Evolutionary conservation across 2,113 vertebrate species (phyloP), one percentile per base, ranked within the genome.

Genomic region (Emberiza fucata): DNA sequence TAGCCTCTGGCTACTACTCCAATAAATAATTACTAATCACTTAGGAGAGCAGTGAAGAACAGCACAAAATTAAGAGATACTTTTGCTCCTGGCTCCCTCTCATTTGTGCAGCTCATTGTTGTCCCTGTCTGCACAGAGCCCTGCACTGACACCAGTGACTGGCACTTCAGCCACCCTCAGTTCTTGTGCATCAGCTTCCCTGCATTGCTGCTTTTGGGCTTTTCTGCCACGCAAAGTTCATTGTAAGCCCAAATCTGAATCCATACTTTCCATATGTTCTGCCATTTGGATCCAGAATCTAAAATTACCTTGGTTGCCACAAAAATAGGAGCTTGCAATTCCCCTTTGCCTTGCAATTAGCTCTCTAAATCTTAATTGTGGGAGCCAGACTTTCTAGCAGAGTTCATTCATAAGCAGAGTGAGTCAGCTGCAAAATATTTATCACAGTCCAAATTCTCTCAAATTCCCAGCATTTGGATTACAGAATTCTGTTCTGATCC

Each of bases 361-460:
- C 76, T 93, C 72, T 94, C 68, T 59, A 93, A 94, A 95, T 92
- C 88, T 92, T 92, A 84, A 88, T 60, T 83, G 64, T 71, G 51
- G 80, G 80, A 93, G 94, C 91, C 96, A 96, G 91, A 94, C 93
- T 96, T 93, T 96, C 66, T 82, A 92, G 71, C 8, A 0, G 70
- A 94, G 85, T 70, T 94, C 94, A 93, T 93, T 96, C 79, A 93
- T 50, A 95, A 92, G 70, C 70, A 88, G 75, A 92, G 44, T 60
- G 35, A 96, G 76, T 51, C 96, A 97, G 93, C 93, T 96, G 92
- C 88, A 88, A 97, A 95, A 96, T 93, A 95, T 94, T 93, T 92
- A 90, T 94, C 76, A 73, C 63, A 48, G 76, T 88, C 95, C 88
- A 94, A 96, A 85, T 86, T 94, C 90, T 47, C 68, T 81, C 79